Evolutionary conservation across 2,888 invertebrate genomes (phyloP).

Genomic region (Tachina grossa): DNA sequence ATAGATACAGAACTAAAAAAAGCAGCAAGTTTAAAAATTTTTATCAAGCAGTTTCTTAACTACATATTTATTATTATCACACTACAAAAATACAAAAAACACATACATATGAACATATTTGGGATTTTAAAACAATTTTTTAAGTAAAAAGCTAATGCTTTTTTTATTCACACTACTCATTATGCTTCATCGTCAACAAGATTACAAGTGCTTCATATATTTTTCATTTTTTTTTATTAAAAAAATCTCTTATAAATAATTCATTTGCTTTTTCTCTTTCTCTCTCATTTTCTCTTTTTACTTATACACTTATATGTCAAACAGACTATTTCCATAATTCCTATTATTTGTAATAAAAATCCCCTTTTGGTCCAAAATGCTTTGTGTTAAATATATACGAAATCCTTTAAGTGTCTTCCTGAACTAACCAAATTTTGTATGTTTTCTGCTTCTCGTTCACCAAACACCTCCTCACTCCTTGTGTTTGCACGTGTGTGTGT

Average conservation of each 20-base stretch:
- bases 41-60: no score
- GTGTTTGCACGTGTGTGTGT: conserved; percentile 37
- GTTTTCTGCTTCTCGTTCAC: conserved; percentile 31
- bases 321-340: conserved; percentile 71
- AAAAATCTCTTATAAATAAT: neutral
- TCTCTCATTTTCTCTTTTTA: conserved; percentile 11
- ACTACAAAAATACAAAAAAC: no score
- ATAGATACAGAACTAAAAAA: no score
- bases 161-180: no score
- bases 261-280: neutral
- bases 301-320: neutral
- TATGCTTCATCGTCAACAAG: no score
- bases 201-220: neutral
- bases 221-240: neutral
- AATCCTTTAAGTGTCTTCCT: conserved; percentile 40
- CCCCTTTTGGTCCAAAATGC: neutral
- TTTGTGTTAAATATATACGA: conserved; percentile 9
- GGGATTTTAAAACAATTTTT: no score
- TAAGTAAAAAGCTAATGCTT: no score
- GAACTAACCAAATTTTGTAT: conserved; percentile 59
- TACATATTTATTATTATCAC: no score
- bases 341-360: conserved; percentile 70
- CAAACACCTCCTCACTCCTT: conserved; percentile 55
- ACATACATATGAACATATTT: no score
- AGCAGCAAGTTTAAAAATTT: no score